phyloP scores from a whole-genome alignment of 2,113 vertebrate genomes.

The mouse (Mus musculus) region DNA sequence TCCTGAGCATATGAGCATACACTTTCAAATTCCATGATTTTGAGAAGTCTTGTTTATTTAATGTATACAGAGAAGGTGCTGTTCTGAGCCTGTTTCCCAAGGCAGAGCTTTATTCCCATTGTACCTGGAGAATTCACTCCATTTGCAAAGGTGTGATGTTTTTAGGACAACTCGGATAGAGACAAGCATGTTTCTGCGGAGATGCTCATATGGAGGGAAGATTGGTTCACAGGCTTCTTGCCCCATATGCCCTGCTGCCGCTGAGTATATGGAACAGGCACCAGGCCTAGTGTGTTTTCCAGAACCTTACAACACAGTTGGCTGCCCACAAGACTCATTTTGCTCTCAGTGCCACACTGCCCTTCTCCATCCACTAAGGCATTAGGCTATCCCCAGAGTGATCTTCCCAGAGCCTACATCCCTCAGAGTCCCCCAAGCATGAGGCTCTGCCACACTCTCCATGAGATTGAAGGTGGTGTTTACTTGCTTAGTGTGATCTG shows the following conservation, averaged over 20 bases:
- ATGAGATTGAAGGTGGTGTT: not conserved
- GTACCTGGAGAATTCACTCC: not conserved
- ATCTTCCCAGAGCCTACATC: not conserved
- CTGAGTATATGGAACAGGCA: not conserved
- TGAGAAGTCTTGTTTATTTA: not conserved
- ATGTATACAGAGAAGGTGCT: not conserved
- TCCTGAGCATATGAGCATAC: not conserved
- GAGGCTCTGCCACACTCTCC: not conserved
- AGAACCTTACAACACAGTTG: not conserved
- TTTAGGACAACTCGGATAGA: not conserved
- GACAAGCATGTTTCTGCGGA: not conserved
- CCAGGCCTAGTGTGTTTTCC: no score
- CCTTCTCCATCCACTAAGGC: not conserved
- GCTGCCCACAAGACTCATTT: not conserved
- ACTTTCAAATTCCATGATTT: not conserved
- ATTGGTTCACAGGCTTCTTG: not conserved
- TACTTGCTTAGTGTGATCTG: accelerated
- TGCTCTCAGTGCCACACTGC: not conserved
- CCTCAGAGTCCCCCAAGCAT: accelerated
- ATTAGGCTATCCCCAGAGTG: not conserved
- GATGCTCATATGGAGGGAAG: not conserved
- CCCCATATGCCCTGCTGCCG: accelerated
- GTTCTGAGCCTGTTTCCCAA: not conserved
- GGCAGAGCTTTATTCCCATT: not conserved
- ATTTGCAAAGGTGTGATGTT: not conserved